Conservation (phyloP, 2,888 invertebrate genomes). For the Tenthredo livida region DNA sequence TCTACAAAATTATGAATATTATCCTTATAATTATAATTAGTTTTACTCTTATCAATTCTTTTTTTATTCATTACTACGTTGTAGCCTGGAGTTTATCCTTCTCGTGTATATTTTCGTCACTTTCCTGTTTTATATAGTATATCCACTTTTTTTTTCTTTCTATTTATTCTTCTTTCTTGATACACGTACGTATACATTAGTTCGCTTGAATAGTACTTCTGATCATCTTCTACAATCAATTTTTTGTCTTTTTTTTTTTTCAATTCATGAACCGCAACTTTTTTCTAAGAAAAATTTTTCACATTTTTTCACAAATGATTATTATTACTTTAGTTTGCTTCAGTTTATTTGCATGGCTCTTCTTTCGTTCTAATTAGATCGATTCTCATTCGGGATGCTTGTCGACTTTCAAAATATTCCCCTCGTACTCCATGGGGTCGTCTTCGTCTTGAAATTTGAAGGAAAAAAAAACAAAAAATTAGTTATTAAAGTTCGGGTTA, state of each 20-base stretch:
- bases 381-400: constrained; percentile 58
- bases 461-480: background rate
- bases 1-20: background rate
- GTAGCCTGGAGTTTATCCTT: background rate
- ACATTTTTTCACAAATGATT: background rate
- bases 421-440: constrained; percentile 62
- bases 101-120: background rate
- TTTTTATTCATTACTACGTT: background rate
- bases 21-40: background rate
- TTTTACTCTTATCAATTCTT: background rate
- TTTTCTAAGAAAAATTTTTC: background rate
- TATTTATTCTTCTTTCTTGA: background rate
- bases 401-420: constrained; percentile 60
- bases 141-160: background rate
- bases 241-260: background rate
- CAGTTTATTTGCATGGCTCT: background rate
- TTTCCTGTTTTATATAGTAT: background rate
- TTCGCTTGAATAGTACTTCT: background rate
- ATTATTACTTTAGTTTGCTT: background rate
- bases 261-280: background rate
- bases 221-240: background rate
- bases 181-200: background rate
- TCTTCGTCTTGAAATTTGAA: constrained; percentile 67
- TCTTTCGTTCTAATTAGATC: background rate
- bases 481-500: background rate